A percentile compares a stretch with the other conserved stretches of the same genome.
Evolutionary conservation across 2,888 invertebrate species (phyloP).

Genomic region (Torymus tubicola): DNA sequence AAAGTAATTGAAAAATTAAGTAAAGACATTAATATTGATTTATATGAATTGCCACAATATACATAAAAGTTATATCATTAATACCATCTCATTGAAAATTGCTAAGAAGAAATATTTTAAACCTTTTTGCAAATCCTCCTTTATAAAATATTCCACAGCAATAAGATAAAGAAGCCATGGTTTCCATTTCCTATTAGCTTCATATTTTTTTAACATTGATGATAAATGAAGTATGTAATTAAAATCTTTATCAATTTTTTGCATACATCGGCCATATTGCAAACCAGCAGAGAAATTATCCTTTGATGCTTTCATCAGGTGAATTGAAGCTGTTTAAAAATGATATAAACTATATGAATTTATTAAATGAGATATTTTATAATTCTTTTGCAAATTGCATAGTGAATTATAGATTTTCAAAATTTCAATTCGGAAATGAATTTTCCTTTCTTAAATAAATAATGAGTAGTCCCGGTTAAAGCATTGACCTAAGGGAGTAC

Average conservation of each 20-base stretch:
- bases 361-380: not conserved
- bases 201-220: constrained; percentile 11
- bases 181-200: not conserved
- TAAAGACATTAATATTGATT: no score
- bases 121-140: not conserved
- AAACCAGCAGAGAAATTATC: constrained; percentile 4
- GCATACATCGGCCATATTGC: constrained; percentile 10
- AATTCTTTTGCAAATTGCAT: not conserved
- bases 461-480: no score
- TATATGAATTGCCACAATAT: no score
- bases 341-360: not conserved
- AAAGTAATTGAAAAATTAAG: no score
- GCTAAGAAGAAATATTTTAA: not conserved
- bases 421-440: no score
- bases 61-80: no score
- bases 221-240: constrained; percentile 1
- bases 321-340: constrained; percentile 17
- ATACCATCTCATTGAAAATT: no score
- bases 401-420: not conserved
- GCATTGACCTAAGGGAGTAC: no score
- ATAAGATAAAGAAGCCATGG: constrained; percentile 6
- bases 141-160: constrained; percentile 2
- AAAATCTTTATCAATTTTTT: constrained; percentile 3
- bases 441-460: no score
- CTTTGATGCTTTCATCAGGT: constrained; percentile 21